These are phyloP conservation scores for Parus major DNA, from an alignment of 2,113 vertebrate genomes.

Conservation along the genomic window DNA sequence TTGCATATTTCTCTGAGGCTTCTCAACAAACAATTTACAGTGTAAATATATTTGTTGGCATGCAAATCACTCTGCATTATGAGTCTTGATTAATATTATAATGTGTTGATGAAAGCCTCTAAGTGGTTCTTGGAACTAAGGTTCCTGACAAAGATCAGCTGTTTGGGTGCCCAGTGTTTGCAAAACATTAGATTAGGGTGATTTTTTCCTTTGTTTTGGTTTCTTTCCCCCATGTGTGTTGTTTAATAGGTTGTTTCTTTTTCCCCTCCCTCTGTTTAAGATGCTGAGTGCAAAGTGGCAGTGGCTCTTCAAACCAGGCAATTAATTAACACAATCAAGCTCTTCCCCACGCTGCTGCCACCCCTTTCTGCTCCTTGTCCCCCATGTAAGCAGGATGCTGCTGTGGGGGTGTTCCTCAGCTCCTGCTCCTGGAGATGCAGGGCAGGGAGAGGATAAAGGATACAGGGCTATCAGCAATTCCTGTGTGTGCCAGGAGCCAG, in stretches of 20 bases:
- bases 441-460: not conserved
- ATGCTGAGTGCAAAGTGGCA: not conserved
- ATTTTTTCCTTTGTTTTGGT: constrained; percentile 1
- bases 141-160: constrained; percentile 74
- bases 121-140: constrained; percentile 77
- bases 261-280: not conserved
- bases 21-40: constrained; percentile 82
- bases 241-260: not conserved
- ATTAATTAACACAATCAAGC: constrained; percentile 47
- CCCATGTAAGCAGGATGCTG: not conserved
- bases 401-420: not conserved
- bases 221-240: not conserved
- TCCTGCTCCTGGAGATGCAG: not conserved
- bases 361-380: not conserved
- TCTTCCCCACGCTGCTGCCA: not conserved
- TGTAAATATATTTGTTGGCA: constrained; percentile 84
- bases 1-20: constrained; percentile 78
- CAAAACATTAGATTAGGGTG: constrained; percentile 70
- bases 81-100: constrained; percentile 85
- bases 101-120: constrained; percentile 81
- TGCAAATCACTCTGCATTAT: constrained; percentile 82
- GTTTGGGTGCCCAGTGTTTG: constrained; percentile 75
- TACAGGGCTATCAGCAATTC: not conserved
- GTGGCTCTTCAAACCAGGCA: not conserved
- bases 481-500: not conserved